These are phyloP conservation scores for Synergus umbraculus DNA, from an alignment of 2,888 invertebrate genomes.

Conservation along the genomic window DNA sequence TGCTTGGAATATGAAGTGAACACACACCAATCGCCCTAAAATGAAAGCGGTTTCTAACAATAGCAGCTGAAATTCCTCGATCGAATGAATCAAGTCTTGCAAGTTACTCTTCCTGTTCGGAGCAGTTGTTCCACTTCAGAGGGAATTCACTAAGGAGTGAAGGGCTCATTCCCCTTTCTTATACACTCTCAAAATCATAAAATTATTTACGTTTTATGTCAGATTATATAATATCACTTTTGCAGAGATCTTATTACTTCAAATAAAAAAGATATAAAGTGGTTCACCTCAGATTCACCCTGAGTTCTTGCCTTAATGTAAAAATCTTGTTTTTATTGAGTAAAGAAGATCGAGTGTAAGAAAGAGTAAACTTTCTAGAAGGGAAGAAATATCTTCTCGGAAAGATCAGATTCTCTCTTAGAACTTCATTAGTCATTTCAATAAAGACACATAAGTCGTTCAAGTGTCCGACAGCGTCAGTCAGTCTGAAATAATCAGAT, in stretches of 20 bases:
- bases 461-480: no score
- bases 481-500: no score
- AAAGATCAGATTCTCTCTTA: slow-evolving; percentile 15
- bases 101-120: not conserved
- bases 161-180: not conserved
- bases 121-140: not conserved
- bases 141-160: not conserved
- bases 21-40: slow-evolving; percentile 15
- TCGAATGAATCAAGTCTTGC: not conserved
- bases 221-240: no score
- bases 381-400: slow-evolving; percentile 14
- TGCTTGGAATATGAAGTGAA: not conserved
- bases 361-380: slow-evolving; percentile 14
- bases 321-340: slow-evolving; percentile 12
- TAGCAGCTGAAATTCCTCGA: not conserved
- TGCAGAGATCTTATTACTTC: no score
- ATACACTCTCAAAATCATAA: not conserved
- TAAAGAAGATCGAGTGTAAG: not conserved
- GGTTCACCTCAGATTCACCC: no score
- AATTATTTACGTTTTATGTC: not conserved
- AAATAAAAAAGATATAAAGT: no score
- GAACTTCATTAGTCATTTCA: slow-evolving; percentile 15
- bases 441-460: not conserved
- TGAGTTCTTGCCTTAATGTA: not conserved
- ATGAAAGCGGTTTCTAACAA: slow-evolving; percentile 13